Evolutionary conservation across 2,113 vertebrate species (phyloP), one percentile per base, ranked within the genome.

Genomic region (Cyanoliseus patagonus): DNA sequence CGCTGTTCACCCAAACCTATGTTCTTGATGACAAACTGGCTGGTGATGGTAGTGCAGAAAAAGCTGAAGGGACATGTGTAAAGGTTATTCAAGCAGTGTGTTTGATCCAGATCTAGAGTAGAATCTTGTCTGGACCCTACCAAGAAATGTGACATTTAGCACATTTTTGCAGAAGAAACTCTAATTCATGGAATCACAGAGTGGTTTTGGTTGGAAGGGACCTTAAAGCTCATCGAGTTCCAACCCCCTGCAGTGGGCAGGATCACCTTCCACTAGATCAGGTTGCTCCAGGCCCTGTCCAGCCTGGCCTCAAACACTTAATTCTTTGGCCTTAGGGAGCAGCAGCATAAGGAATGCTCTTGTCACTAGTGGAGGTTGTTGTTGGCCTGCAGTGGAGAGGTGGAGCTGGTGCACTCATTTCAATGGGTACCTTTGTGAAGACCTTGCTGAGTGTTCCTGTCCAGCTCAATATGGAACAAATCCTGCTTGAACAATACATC

Each of bases 1-100:
- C 7, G 6, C 44, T 49, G 3, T 7, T 1, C 27, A 25, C 51
- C 37, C 61, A 23, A 6, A 1, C 4, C 28, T 2, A 1, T 46
- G 23, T 52, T 70, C 70, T 17, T 70, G 33, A 66, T 88, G 59
- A 72, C 41, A 67, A 23, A 52, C 37, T 66, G 78, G 23, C 25
- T 63, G 41, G 3, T 47, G 57, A 1, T 18, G 7, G 12, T 18
- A 16, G 35, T 28, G 41, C 33, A 72, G 51, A 23, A 74, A 5
- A 35, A 47, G 10, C 41, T 31, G 10, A 33, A 70, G 46, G 28
- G 55, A 5, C 35, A 3, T 7, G 8, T 10, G 22, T 59, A 18
- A 49, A 11, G 6, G 12, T 85, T 59, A 18, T 52, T 75, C 17
- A 33, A 39, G 19, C 2, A 0, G 9, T 7, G 11, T 8, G 24